phyloP scores from a whole-genome alignment of 2,797 vertebrate species.

The Microcaecilia unicolor region DNA sequence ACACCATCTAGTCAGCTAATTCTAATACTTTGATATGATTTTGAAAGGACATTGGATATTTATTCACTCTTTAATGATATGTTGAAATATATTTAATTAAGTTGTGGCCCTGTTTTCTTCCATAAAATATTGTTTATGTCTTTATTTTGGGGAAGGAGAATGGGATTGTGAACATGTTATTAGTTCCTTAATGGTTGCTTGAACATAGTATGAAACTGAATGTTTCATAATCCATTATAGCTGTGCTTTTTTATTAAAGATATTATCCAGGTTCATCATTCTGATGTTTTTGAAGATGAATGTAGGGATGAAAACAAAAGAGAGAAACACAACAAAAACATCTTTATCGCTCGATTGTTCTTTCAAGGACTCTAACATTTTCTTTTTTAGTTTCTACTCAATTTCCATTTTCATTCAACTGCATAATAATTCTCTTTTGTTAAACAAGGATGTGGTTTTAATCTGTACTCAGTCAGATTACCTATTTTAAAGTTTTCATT shows the following conservation, averaged over 20 bases:
- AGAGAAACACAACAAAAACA: too few species aligned
- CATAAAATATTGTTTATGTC: too few species aligned
- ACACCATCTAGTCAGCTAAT: too few species aligned
- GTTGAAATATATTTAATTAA: too few species aligned
- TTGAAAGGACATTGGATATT: too few species aligned
- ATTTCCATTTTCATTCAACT: conserved; percentile 14
- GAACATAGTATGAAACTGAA: conserved; percentile 7
- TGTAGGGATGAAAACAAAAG: conserved; percentile 9
- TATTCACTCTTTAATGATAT: too few species aligned
- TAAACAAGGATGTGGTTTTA: conserved; percentile 13
- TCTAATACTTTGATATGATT: too few species aligned
- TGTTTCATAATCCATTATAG: conserved; percentile 4
- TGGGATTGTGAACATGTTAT: too few species aligned
- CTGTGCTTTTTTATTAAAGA: conserved; percentile 8
- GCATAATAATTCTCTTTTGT: conserved; percentile 16
- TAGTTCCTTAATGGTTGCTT: conserved; percentile 5
- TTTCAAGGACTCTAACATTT: conserved; percentile 5
- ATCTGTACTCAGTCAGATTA: background rate
- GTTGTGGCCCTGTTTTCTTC: too few species aligned
- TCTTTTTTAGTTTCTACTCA: conserved; percentile 20
- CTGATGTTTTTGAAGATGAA: conserved; percentile 12
- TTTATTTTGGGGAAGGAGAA: too few species aligned
- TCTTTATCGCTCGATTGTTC: conserved; percentile 4
- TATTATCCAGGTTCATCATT: background rate
- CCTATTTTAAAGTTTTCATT: background rate